Percentiles rank a stretch among this genome's conserved stretches.
Evolutionary conservation across 1,140 invertebrate genomes (phyloP).

Genomic region (Agrypnia vestita): DNA sequence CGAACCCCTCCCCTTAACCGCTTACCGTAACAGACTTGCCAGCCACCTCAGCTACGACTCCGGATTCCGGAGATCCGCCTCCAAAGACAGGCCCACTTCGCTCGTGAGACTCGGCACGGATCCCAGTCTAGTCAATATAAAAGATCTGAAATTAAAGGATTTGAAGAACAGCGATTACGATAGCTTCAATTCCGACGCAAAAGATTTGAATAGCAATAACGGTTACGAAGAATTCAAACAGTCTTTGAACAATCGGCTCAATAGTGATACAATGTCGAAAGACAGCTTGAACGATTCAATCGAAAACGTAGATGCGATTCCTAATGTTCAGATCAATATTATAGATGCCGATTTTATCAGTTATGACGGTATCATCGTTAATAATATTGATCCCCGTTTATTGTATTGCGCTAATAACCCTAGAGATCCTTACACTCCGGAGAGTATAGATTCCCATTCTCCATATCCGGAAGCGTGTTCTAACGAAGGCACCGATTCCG

Average conservation of each 20-base stretch:
- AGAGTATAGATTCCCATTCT: constrained; percentile 83
- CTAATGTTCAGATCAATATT: constrained; percentile 72
- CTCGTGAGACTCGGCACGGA: constrained; percentile 64
- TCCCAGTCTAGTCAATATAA: constrained; percentile 61
- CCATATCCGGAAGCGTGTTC: constrained; percentile 74
- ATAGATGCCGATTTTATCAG: constrained; percentile 70
- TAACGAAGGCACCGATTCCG: constrained; percentile 55
- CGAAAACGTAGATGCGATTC: constrained; percentile 61
- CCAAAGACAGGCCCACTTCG: constrained; percentile 45
- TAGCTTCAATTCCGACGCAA: constrained; percentile 40
- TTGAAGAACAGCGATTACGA: constrained; percentile 31
- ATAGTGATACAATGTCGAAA: constrained; percentile 26
- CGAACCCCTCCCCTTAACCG: constrained; percentile 50
- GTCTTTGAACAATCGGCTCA: constrained; percentile 6
- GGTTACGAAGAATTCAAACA: constrained; percentile 31
- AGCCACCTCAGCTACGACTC: constrained; percentile 59
- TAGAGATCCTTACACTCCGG: constrained; percentile 83
- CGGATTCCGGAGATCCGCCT: constrained; percentile 43
- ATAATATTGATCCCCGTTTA: constrained; percentile 73
- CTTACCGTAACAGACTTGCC: constrained; percentile 49
- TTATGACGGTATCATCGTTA: constrained; percentile 70
- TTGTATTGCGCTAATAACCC: constrained; percentile 66
- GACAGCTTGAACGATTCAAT: constrained; percentile 44
- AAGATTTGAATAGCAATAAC: constrained; percentile 58
- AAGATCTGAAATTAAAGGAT: constrained; percentile 25